Conservation (phyloP, 2,113 vertebrate species). For the Epinephelus cyanopodus region DNA sequence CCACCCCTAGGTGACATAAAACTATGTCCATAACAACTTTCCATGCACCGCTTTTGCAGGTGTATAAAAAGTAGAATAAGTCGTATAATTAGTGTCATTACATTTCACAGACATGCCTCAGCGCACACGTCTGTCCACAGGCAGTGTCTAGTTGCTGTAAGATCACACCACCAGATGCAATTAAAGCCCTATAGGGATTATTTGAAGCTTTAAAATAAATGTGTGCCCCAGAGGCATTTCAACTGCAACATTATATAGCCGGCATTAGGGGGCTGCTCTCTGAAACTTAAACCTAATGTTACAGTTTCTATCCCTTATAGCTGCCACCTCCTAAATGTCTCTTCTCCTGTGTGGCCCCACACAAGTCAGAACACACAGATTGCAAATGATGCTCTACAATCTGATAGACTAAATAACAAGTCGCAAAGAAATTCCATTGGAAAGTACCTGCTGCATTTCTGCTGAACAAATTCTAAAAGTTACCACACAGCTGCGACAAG, state of each 20-base stretch:
- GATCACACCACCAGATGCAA: constrained; percentile 67
- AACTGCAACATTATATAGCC: constrained; percentile 26
- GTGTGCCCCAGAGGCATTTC: constrained; percentile 43
- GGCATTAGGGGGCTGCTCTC: constrained; percentile 28
- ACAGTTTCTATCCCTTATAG: constrained; percentile 39
- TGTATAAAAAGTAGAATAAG: constrained; percentile 27
- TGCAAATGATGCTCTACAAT: not conserved
- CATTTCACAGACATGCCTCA: constrained; percentile 40
- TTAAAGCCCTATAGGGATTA: constrained; percentile 58
- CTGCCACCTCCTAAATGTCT: constrained; percentile 40
- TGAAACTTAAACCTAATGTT: constrained; percentile 69
- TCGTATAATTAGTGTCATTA: constrained; percentile 29
- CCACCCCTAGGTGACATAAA: too few relatives aligned
- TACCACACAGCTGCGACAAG: not conserved
- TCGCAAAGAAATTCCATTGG: not conserved
- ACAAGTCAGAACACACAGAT: constrained; percentile 36
- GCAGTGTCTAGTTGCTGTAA: constrained; percentile 62
- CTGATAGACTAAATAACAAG: not conserved
- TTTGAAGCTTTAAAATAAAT: constrained; percentile 68
- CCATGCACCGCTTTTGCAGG: constrained; percentile 8
- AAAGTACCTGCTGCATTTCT: not conserved
- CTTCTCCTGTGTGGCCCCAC: constrained; percentile 41
- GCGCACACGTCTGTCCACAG: constrained; percentile 51
- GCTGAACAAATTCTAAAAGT: not conserved
- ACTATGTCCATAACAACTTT: too few relatives aligned